phyloP scores from a whole-genome alignment of 2,888 invertebrate species.

The Crematogaster levior region DNA sequence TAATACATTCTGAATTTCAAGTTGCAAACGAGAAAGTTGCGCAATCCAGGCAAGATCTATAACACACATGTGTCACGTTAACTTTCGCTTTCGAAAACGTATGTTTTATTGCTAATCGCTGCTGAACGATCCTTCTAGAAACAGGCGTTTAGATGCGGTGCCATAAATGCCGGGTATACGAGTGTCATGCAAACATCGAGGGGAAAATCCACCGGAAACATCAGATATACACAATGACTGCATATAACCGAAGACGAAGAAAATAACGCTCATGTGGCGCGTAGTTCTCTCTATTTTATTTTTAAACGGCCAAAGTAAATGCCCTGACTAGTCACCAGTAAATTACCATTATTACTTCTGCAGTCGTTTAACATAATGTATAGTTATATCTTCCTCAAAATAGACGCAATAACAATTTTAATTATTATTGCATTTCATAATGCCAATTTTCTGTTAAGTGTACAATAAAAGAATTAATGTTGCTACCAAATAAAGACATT shows the following conservation, averaged over 20 bases:
- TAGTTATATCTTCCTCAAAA: background rate
- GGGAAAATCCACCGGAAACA: slow-evolving; percentile 43
- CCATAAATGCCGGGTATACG: slow-evolving; percentile 19
- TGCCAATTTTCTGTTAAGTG: background rate
- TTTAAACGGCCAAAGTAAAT: slow-evolving; percentile 18
- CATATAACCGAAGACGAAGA: slow-evolving; percentile 29
- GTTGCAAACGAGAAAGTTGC: background rate
- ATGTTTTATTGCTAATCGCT: slow-evolving; percentile 4
- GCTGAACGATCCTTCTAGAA: background rate
- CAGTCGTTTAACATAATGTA: background rate
- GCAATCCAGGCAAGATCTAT: background rate
- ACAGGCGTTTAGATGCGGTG: background rate
- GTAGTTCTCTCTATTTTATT: slow-evolving; percentile 13
- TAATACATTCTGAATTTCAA: background rate
- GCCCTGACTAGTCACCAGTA: background rate
- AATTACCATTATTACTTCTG: background rate
- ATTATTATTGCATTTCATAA: background rate
- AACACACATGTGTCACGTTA: slow-evolving; percentile 1
- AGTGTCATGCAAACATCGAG: slow-evolving; percentile 36
- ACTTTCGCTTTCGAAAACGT: slow-evolving; percentile 32
- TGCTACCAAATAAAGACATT: background rate
- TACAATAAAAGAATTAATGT: background rate
- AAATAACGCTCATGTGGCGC: background rate
- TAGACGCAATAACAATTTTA: background rate
- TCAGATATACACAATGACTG: slow-evolving; percentile 25